Evolutionary conservation across 2,888 invertebrate species (phyloP), one percentile per base, ranked within the genome.

Genomic region (Pseudeuparius sepicola): DNA sequence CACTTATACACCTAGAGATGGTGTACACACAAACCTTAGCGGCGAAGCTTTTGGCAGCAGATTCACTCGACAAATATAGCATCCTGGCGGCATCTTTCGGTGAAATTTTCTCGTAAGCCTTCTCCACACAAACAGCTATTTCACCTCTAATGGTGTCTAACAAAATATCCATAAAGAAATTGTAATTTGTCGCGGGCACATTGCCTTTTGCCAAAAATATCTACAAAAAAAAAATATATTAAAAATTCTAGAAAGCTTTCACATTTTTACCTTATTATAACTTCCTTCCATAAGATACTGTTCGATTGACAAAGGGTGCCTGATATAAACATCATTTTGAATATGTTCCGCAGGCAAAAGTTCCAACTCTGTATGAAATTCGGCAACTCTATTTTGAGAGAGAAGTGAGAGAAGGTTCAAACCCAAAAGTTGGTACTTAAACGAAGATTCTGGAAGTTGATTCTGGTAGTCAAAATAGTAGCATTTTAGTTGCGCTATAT

Each of bases 221-320:
- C 65, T 67, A 40, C 34, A 48, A 46, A 47, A 47, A 10, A 28
- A 37, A 38, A 38, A 39, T 24, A 5, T 16, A 31, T 14, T 20
- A 20, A 20, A 11, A 20, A 24, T 37, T 14, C 5, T n/a, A 14
- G 4, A 14, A 33, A 14, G 9, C 14, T 27, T 35, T 28, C 3
- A 15, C 33, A 10, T 36, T 39, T 30, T 41, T 56, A 83, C 81
- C 67, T 98, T 98, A 60, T 98, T 97, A 59, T 98, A 98, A 47
- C 93, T 90, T 29, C 98, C 98, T 61, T 98, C 98, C 96, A 98
- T 98, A 34, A 98, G 71, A 61, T 93, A 96, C 60, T 98, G 98
- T 55, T 98, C 98, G 54, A 98, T 72, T 5, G 90, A 88, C 7
- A 98, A 71, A 0, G 97, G 94, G 56, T 96, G 93, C 42, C 82